Conservation (phyloP, 2,888 invertebrate genomes). For the Lycocerus yunnanus region DNA sequence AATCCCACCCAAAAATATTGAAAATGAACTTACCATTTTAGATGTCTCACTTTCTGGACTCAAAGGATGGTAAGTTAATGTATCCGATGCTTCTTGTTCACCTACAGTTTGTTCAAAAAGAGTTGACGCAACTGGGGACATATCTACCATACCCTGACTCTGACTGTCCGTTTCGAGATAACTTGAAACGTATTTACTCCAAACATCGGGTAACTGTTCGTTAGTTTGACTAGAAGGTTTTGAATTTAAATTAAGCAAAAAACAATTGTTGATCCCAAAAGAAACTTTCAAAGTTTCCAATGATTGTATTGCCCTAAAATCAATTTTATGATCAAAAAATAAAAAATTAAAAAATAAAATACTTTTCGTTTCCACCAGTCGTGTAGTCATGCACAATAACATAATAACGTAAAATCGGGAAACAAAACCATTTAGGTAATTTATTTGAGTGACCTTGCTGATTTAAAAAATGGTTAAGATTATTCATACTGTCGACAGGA, state of each 20-base stretch:
- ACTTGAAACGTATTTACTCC: slow-evolving; percentile 79
- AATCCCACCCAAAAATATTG: too few species aligned
- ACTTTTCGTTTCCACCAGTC: slow-evolving; percentile 76
- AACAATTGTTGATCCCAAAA: slow-evolving; percentile 87
- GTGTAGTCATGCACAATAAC: slow-evolving; percentile 86
- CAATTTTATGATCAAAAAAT: neutral
- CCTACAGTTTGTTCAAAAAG: slow-evolving; percentile 59
- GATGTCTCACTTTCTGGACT: slow-evolving; percentile 68
- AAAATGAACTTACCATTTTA: slow-evolving; percentile 35
- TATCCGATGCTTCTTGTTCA: slow-evolving; percentile 50
- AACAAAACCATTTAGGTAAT: slow-evolving; percentile 81
- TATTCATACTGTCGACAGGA: slow-evolving; percentile 81
- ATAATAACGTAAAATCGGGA: slow-evolving; percentile 84
- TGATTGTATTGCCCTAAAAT: slow-evolving; percentile 76
- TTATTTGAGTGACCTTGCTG: slow-evolving; percentile 78
- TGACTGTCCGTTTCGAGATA: slow-evolving; percentile 32
- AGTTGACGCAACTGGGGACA: slow-evolving; percentile 40
- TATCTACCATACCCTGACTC: slow-evolving; percentile 39
- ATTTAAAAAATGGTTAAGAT: slow-evolving; percentile 78
- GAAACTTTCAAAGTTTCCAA: slow-evolving; percentile 85
- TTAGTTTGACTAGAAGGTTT: slow-evolving; percentile 61
- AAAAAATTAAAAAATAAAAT: slow-evolving; percentile 39
- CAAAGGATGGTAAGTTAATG: slow-evolving; percentile 68
- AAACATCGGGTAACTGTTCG: slow-evolving; percentile 76
- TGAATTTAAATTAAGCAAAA: slow-evolving; percentile 89